phyloP scores from a whole-genome alignment of 2,797 vertebrate genomes.

The Alauda arvensis region DNA sequence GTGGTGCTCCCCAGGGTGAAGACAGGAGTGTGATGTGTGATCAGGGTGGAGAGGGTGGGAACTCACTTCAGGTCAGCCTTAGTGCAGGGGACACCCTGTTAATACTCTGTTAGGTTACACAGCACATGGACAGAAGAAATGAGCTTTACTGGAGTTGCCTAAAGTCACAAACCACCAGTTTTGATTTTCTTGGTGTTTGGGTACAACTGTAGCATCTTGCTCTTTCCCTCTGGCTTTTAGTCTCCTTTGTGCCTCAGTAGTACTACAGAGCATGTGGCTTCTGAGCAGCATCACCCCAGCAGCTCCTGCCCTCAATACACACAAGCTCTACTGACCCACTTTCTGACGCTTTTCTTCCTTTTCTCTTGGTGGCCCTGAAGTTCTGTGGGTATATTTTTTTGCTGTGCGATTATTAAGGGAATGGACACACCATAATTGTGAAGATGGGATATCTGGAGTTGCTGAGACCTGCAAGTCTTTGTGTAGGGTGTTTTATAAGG shows the following conservation, averaged over 20 bases:
- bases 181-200: not conserved
- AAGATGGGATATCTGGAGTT: not conserved
- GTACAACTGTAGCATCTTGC: not conserved
- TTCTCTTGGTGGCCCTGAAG: not conserved
- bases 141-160: not conserved
- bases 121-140: not conserved
- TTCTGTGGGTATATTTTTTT: not conserved
- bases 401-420: not conserved
- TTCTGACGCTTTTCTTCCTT: not conserved
- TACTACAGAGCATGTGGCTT: not conserved
- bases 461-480: not conserved
- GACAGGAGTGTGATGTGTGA: not conserved
- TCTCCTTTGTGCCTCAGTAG: not conserved
- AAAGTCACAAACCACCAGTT: not conserved
- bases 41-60: not conserved
- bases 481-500: not conserved
- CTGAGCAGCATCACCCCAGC: not conserved
- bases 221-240: not conserved
- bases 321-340: not conserved
- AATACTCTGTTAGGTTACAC: accelerated
- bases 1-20: not conserved
- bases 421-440: not conserved
- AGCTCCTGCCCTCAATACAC: not conserved
- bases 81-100: not conserved
- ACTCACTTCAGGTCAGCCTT: not conserved